A percentile compares a stretch with the other conserved stretches of the same genome.
Conservation (phyloP, 2,888 invertebrate genomes). For the Cantharis flavilabris region DNA sequence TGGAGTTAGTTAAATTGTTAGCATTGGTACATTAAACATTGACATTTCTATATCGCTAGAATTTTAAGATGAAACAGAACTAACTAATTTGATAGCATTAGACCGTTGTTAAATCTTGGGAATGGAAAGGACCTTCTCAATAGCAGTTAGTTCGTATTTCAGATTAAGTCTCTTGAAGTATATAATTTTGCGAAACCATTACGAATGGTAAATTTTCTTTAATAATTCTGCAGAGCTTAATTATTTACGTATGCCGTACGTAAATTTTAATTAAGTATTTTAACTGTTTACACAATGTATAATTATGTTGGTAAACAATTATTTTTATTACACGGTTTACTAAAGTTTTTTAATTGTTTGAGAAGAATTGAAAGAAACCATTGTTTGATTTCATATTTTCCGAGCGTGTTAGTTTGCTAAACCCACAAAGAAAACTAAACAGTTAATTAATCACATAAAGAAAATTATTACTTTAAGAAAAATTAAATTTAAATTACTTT, state of each 20-base stretch:
- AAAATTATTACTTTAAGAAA: background rate
- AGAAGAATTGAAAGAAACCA: background rate
- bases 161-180: slow-evolving; percentile 34
- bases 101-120: slow-evolving; percentile 33
- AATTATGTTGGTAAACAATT: too few species aligned
- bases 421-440: background rate
- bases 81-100: slow-evolving; percentile 37
- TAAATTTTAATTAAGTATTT: background rate
- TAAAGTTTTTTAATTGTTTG: background rate
- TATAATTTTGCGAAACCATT: slow-evolving; percentile 23
- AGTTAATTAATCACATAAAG: background rate
- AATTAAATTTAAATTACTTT: background rate
- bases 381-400: background rate
- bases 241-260: background rate
- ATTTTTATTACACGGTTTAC: background rate
- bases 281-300: background rate
- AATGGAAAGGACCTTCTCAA: slow-evolving; percentile 33
- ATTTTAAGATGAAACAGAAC: slow-evolving; percentile 29
- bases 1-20: background rate
- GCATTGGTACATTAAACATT: background rate
- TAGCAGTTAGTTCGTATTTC: slow-evolving; percentile 30
- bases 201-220: background rate
- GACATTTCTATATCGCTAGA: background rate
- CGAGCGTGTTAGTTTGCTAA: background rate
- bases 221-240: background rate